Percentiles rank a stretch among this genome's conserved stretches.
Evolutionary conservation across 2,113 vertebrate species (phyloP).

Genomic region (Aphyosemion australe): DNA sequence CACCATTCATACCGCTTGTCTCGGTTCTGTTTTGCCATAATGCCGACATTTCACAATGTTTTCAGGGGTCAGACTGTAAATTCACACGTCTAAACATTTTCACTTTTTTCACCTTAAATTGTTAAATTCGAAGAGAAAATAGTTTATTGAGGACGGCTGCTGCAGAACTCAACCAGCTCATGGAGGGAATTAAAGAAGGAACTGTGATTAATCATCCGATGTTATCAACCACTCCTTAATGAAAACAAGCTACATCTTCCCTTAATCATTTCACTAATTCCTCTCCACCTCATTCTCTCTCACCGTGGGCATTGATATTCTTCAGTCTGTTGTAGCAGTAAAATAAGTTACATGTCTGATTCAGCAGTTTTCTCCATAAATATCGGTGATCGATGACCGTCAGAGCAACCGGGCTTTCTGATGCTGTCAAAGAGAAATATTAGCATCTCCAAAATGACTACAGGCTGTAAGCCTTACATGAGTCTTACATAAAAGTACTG

Average conservation of each 20-base stretch:
- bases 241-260: constrained; percentile 58
- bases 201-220: constrained; percentile 58
- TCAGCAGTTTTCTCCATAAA: constrained; percentile 57
- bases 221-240: constrained; percentile 63
- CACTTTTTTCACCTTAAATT: neutral
- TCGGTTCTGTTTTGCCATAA: constrained; percentile 27
- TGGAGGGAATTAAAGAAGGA: constrained; percentile 35
- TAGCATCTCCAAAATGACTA: constrained; percentile 33
- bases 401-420: constrained; percentile 20
- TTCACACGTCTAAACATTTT: constrained; percentile 18
- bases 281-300: constrained; percentile 25
- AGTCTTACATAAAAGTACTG: neutral
- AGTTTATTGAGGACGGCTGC: constrained; percentile 41
- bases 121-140: constrained; percentile 36
- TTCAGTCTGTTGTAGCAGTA: constrained; percentile 50
- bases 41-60: constrained; percentile 10
- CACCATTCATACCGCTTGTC: constrained; percentile 9
- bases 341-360: constrained; percentile 53
- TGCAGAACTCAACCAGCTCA: constrained; percentile 32
- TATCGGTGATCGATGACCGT: constrained; percentile 53
- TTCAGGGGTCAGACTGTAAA: constrained; percentile 9
- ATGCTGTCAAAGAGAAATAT: constrained; percentile 36
- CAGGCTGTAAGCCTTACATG: constrained; percentile 29
- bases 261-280: constrained; percentile 55
- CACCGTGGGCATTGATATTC: constrained; percentile 52